Conservation (phyloP, 2,888 invertebrate species). For the Drosophila diplacantha region DNA sequence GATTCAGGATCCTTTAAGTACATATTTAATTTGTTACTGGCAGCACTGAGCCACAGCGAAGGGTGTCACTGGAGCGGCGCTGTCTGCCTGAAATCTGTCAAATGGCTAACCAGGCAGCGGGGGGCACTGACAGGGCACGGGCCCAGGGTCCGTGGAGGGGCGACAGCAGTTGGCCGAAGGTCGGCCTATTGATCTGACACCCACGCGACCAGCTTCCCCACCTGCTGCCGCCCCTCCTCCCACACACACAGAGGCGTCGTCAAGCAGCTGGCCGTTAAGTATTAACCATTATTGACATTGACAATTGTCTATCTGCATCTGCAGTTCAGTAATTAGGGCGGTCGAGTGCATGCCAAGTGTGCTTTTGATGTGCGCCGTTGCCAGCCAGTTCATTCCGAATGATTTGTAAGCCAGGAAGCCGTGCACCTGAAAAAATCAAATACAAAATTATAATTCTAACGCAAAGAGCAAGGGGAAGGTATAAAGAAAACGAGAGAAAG, state of each 20-base stretch:
- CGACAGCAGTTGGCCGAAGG: conserved; percentile 53
- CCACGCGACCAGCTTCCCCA: conserved; percentile 41
- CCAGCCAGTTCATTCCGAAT: neutral
- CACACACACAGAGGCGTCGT: conserved; percentile 4
- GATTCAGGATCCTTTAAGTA: neutral
- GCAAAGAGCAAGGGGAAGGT: neutral
- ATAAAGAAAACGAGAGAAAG: too few species aligned
- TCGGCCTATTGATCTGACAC: conserved; percentile 67
- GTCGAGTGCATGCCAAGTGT: conserved; percentile 39
- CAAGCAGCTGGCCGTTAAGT: conserved; percentile 42
- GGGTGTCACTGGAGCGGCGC: conserved; percentile 8
- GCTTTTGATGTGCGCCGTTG: conserved; percentile 43
- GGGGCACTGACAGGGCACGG: conserved; percentile 2
- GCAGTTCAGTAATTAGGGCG: conserved; percentile 36
- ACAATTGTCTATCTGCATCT: conserved; percentile 58
- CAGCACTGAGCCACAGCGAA: neutral
- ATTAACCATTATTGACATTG: conserved; percentile 73
- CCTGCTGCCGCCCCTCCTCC: too few species aligned
- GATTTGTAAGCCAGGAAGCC: neutral
- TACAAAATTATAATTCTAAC: neutral
- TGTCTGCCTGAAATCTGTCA: conserved; percentile 62
- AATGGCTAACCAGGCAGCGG: conserved; percentile 63
- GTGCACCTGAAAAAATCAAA: neutral
- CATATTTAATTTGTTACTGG: neutral
- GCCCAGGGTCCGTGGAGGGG: neutral